Conservation (phyloP, 2,797 vertebrate genomes). For the Potorous gilbertii region DNA sequence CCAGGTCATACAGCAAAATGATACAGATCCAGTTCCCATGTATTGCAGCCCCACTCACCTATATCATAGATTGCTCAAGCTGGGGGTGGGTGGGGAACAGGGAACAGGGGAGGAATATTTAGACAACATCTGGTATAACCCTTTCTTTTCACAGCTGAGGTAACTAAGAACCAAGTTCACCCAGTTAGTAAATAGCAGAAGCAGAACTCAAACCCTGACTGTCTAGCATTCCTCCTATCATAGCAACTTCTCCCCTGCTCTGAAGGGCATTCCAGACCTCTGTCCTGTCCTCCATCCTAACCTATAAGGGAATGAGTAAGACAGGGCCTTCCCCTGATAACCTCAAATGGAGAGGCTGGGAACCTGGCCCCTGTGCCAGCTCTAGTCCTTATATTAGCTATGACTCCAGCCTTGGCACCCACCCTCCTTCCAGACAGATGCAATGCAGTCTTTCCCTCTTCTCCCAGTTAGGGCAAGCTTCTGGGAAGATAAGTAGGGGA, state of each 20-base stretch:
- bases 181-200: neutral
- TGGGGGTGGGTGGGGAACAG: neutral
- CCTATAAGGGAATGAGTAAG: neutral
- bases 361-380: neutral
- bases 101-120: neutral
- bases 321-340: neutral
- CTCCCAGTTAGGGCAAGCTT: neutral
- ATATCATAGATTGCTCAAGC: neutral
- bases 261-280: neutral
- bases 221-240: neutral
- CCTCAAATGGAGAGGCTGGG: fast-evolving
- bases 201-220: neutral
- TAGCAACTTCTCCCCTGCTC: neutral
- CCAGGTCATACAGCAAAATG: neutral
- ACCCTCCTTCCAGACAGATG: neutral
- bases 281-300: neutral
- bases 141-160: neutral
- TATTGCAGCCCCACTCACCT: neutral
- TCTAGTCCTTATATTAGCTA: neutral
- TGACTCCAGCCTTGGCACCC: neutral
- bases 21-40: neutral
- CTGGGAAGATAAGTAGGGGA: neutral
- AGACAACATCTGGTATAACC: neutral
- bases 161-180: neutral
- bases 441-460: neutral